A percentile compares a stretch with the other conserved stretches of the same genome.
These are phyloP conservation scores for Loris lydekkerianus DNA, from an alignment of 2,797 vertebrate genomes.

Conservation along the genomic window DNA sequence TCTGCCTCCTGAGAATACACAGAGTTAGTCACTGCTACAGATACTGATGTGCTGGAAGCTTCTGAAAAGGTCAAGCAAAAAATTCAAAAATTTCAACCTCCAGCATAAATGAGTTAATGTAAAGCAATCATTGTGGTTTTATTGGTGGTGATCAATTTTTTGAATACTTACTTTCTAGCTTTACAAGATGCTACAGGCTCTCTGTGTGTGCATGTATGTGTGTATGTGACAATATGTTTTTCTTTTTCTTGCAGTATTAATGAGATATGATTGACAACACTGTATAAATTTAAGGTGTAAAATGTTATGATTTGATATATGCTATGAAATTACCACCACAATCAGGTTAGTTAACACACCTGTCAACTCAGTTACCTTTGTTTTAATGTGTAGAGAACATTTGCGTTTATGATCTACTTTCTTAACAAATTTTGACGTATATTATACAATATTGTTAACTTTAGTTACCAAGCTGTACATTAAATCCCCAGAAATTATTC, in stretches of 20 bases:
- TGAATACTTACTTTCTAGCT: not conserved
- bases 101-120: not conserved
- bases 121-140: not conserved
- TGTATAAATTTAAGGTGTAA: not conserved
- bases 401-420: not conserved
- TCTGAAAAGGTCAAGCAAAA: too few relatives aligned
- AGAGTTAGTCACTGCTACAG: too few relatives aligned
- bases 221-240: not conserved
- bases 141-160: not conserved
- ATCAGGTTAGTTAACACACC: not conserved
- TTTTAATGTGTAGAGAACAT: not conserved
- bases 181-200: not conserved
- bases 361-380: not conserved
- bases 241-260: not conserved
- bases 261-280: not conserved
- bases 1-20: too few relatives aligned
- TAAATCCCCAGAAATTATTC: not conserved
- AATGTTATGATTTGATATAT: not conserved
- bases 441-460: not conserved
- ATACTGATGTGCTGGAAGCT: too few relatives aligned
- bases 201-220: not conserved
- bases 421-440: not conserved
- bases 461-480: not conserved
- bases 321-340: not conserved
- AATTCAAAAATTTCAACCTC: too few relatives aligned